phyloP scores from a whole-genome alignment of 1,140 invertebrate genomes.

The Pseudomyrmex dendroicus region DNA sequence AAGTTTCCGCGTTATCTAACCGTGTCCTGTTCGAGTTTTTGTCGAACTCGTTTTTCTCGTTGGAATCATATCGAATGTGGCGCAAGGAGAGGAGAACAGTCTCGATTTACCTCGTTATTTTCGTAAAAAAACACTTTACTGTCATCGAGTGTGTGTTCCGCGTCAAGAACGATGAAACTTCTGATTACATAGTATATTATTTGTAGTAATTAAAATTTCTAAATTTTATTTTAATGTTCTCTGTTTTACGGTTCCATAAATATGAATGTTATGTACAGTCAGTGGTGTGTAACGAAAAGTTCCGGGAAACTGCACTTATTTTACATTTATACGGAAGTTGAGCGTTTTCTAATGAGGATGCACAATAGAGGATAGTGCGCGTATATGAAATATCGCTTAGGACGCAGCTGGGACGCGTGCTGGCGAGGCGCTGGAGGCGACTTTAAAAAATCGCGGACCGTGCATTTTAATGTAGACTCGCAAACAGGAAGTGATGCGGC shows the following conservation, averaged over 20 bases:
- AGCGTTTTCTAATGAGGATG: conserved; percentile 57
- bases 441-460: conserved; percentile 56
- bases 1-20: conserved; percentile 60
- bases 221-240: neutral
- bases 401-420: conserved; percentile 38
- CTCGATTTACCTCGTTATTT: neutral
- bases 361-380: conserved; percentile 11
- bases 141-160: neutral
- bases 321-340: conserved; percentile 40
- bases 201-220: conserved; percentile 34
- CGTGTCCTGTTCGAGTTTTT: conserved; percentile 38
- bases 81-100: conserved; percentile 3
- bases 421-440: conserved; percentile 26
- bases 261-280: conserved; percentile 18
- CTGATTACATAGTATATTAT: neutral
- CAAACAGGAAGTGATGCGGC: conserved; percentile 59
- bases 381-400: conserved; percentile 55
- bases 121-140: too few relatives aligned
- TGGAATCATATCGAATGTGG: conserved; percentile 33
- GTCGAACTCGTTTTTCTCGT: conserved; percentile 57
- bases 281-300: neutral
- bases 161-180: conserved; percentile 32
- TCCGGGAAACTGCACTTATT: conserved; percentile 31
- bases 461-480: conserved; percentile 60
- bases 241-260: too few relatives aligned